phyloP scores from a whole-genome alignment of 1,140 invertebrate species.

The Triops longicaudatus region DNA sequence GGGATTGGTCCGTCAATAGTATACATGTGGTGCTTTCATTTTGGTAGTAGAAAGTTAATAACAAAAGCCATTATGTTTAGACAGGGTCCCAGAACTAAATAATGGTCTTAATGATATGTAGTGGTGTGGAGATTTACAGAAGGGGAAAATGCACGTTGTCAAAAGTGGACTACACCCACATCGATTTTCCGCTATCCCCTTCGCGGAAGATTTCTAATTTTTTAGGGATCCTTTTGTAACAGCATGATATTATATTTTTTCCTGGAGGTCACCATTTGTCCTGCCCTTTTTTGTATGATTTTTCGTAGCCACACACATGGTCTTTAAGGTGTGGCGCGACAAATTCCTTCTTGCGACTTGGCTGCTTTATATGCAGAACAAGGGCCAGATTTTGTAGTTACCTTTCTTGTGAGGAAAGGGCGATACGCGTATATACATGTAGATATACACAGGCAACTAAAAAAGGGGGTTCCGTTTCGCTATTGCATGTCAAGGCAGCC shows the following conservation, averaged over 20 bases:
- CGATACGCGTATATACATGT: neutral
- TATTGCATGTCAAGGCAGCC: neutral
- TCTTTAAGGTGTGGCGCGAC: neutral
- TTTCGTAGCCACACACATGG: slow-evolving; percentile 9
- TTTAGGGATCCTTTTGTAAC: neutral
- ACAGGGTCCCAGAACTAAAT: neutral
- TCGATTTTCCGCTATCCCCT: neutral
- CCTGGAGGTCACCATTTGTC: neutral
- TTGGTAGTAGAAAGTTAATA: neutral
- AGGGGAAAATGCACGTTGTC: neutral
- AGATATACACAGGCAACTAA: neutral
- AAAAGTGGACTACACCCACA: slow-evolving; percentile 14
- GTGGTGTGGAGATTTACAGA: neutral
- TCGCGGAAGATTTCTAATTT: neutral
- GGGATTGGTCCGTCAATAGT: no score
- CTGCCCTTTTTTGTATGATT: neutral
- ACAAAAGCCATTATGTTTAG: neutral
- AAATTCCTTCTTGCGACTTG: neutral
- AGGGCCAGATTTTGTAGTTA: neutral
- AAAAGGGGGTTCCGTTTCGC: neutral
- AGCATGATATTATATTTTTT: neutral
- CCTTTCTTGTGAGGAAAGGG: neutral
- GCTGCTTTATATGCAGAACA: neutral
- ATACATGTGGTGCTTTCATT: neutral
- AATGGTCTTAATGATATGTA: neutral